Base-by-base conservation (phyloP, 2,113 vertebrate species). In the Pelodiscus sinensis region DNA sequence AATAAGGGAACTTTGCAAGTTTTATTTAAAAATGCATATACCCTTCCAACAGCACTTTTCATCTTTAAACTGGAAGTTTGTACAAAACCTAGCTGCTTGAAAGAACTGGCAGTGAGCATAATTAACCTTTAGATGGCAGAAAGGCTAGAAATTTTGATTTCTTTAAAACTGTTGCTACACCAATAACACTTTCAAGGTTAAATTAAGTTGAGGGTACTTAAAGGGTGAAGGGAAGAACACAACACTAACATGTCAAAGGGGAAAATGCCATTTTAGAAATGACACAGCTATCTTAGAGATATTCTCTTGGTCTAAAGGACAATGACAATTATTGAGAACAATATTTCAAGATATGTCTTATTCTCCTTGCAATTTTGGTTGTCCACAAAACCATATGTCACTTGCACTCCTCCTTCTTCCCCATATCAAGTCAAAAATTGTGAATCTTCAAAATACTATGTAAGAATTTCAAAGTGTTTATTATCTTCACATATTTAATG, bases 1-100 rank as follows among this genome's bases (percentile, higher is more conserved):
- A 94, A 97, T 83, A 94, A 38, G 52, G n/a, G 75, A 86, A 92
- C 58, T 85, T 93, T 87, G 81, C 85, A 92, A 91, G 86, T 96
- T 97, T 97, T 95, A 97, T 97, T 97, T 95, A 96, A 95, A 97
- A 97, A 97, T 83, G 81, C 83, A 55, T 55, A 83, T 95, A 79
- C 65, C 91, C 54, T 86, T 95, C 85, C 81, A 91, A 71, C 21
- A 91, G 65, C 80, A 87, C 38, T 92, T 95, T 97, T 92, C 86
- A 89, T 79, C 60, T 92, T 94, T 90, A 81, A 24, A 86, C 11
- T 38, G 84, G 83, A 84, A 85, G 56, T 75, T 27, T 18, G 4
- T 79, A 93, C n/a, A 95, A 96, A 97, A 80, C 44, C 77, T 75
- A 35, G 21, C 21, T 87, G 55, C 83, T 90, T 13, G 21, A 68